These are phyloP conservation scores for Luperina testacea DNA, from an alignment of 2,888 invertebrate species.

Conservation along the genomic window DNA sequence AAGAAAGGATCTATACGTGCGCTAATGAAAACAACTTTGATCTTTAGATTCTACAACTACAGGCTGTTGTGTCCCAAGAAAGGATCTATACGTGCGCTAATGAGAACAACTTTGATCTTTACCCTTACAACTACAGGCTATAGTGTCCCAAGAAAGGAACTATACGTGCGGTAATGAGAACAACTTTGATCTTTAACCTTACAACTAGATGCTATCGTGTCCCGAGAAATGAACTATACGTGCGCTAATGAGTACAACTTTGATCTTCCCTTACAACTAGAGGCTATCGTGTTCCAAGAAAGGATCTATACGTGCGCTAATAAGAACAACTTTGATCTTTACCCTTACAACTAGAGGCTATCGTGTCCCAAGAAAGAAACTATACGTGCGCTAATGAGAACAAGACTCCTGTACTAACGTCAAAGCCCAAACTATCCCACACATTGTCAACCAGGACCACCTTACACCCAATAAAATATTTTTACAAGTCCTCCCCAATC, in stretches of 20 bases:
- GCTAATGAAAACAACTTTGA: slow-evolving; percentile 24
- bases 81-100: not conserved
- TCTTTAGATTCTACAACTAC: not conserved
- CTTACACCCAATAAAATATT: slow-evolving; percentile 72
- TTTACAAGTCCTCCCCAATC: slow-evolving; percentile 71
- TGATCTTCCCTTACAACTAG: not conserved
- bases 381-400: slow-evolving; percentile 8
- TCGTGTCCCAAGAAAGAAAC: slow-evolving; percentile 6
- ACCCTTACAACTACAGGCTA: not conserved
- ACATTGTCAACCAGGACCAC: slow-evolving; percentile 41
- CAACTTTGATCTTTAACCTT: slow-evolving; percentile 13
- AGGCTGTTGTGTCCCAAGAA: not conserved
- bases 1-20: slow-evolving; percentile 2
- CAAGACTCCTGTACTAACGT: not conserved
- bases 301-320: too few relatives aligned
- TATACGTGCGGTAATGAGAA: slow-evolving; percentile 7
- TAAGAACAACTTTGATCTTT: not conserved
- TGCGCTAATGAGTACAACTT: slow-evolving; percentile 16
- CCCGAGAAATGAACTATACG: slow-evolving; percentile 4
- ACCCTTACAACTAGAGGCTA: not conserved
- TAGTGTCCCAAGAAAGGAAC: slow-evolving; percentile 5
- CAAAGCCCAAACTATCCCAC: slow-evolving; percentile 30
- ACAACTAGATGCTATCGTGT: not conserved
- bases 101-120: slow-evolving; percentile 23
- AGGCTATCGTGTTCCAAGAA: too few relatives aligned